Percentiles rank a stretch among this genome's conserved stretches.
Conservation (phyloP, 2,797 vertebrate genomes). For the Eulemur albifrons region DNA sequence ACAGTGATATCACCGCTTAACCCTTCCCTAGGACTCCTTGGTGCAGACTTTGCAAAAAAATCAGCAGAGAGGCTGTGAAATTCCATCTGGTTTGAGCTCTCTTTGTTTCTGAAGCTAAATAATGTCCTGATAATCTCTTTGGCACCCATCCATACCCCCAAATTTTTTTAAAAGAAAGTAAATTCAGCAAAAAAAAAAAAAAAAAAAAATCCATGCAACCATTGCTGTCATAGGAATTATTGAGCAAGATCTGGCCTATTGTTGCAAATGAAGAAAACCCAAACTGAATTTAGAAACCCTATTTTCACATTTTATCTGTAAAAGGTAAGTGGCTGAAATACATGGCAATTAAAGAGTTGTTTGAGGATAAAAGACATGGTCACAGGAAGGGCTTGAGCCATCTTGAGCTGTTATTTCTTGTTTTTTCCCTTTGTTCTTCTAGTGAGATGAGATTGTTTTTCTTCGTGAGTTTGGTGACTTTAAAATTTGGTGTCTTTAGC, state of each 20-base stretch:
- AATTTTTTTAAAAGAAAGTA: neutral
- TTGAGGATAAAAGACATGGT: neutral
- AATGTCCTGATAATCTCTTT: constrained; percentile 21
- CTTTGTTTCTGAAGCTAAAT: constrained; percentile 36
- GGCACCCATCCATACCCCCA: neutral
- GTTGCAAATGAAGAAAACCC: constrained; percentile 21
- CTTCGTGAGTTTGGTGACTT: neutral
- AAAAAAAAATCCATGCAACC: neutral
- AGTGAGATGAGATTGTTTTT: neutral
- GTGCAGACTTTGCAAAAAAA: neutral
- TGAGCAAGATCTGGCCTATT: neutral
- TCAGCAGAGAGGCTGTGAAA: neutral
- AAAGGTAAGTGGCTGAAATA: neutral
- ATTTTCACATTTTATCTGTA: neutral
- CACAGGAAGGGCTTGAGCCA: neutral
- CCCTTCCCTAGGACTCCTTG: neutral
- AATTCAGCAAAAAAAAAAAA: neutral
- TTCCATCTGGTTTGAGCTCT: neutral
- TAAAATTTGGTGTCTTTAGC: neutral
- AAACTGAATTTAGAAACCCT: neutral
- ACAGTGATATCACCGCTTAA: neutral
- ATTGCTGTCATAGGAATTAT: neutral
- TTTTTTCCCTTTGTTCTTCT: neutral
- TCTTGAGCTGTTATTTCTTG: neutral
- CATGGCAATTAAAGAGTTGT: neutral